phyloP scores from a whole-genome alignment of 1,140 invertebrate species.

The Bombyx mandarina region DNA sequence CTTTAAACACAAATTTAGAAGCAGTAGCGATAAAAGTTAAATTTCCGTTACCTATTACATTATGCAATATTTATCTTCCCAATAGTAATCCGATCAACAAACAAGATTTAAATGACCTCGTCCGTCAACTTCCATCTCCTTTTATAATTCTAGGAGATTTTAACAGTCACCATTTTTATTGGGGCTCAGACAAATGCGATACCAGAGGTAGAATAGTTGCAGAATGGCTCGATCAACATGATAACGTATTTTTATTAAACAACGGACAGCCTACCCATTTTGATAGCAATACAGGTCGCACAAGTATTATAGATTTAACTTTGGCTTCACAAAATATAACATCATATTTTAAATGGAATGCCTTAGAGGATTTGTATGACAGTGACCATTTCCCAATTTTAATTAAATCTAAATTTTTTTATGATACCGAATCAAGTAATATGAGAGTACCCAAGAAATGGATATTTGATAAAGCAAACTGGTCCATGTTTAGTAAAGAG shows the following conservation, averaged over 20 bases:
- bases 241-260: slow-evolving; percentile 31
- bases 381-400: slow-evolving; percentile 39
- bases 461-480: slow-evolving; percentile 32
- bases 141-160: no score
- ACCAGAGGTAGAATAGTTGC: slow-evolving; percentile 25
- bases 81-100: slow-evolving; percentile 21
- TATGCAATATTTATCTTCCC: slow-evolving; percentile 34
- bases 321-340: slow-evolving; percentile 21
- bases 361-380: slow-evolving; percentile 24
- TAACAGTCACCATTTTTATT: no score
- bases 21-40: slow-evolving; percentile 23
- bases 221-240: slow-evolving; percentile 18
- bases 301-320: slow-evolving; percentile 29
- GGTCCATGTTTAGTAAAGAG: slow-evolving; percentile 17
- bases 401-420: slow-evolving; percentile 14
- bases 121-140: slow-evolving; percentile 29
- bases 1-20: slow-evolving; percentile 27
- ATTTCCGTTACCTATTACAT: slow-evolving; percentile 13
- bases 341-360: slow-evolving; percentile 24
- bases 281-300: slow-evolving; percentile 19
- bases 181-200: no score
- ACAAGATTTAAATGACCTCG: slow-evolving; percentile 24
- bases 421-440: slow-evolving; percentile 6
- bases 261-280: slow-evolving; percentile 26
- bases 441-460: slow-evolving; percentile 17